Evolutionary conservation across 2,797 vertebrate species (phyloP).

Genomic region (Craterocephalus amniculus): DNA sequence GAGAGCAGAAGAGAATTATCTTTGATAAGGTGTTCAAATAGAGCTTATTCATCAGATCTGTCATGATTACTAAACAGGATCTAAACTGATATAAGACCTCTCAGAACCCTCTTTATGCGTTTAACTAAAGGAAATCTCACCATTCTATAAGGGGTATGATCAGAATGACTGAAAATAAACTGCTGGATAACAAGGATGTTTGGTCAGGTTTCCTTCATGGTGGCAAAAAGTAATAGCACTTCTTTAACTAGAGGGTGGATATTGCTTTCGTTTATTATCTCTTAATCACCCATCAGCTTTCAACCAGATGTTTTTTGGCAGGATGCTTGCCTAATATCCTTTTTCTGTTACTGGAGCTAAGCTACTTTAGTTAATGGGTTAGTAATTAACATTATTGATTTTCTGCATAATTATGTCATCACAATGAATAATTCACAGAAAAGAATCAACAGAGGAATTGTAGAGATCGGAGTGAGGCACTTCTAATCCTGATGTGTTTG

Average conservation of each 20-base stretch:
- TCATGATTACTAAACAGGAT: too few species aligned
- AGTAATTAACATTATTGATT: constrained; percentile 57
- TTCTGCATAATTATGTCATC: constrained; percentile 33
- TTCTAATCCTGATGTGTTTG: constrained; percentile 45
- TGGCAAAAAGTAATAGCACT: background rate
- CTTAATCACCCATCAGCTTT: constrained; percentile 6
- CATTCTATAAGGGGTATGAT: background rate
- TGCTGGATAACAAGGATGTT: background rate
- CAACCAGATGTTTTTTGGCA: constrained; percentile 15
- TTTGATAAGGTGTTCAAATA: constrained; percentile 5
- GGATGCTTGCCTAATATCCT: constrained; percentile 16
- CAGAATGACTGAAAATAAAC: background rate
- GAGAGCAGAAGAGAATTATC: background rate
- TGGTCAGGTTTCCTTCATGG: constrained; percentile 1
- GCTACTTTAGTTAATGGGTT: constrained; percentile 32
- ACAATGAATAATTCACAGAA: constrained; percentile 32
- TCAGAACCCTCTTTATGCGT: background rate
- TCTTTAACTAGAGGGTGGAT: background rate
- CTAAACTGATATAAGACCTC: constrained; percentile 11
- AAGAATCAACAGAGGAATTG: constrained; percentile 27
- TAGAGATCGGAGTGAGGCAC: constrained; percentile 31
- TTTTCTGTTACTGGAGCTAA: constrained; percentile 9
- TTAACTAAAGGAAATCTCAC: background rate
- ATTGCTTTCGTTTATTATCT: constrained; percentile 2
- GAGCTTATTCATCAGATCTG: constrained; percentile 30